Base-by-base conservation (phyloP, 2,113 vertebrate species). In the Albula glossodonta region DNA sequence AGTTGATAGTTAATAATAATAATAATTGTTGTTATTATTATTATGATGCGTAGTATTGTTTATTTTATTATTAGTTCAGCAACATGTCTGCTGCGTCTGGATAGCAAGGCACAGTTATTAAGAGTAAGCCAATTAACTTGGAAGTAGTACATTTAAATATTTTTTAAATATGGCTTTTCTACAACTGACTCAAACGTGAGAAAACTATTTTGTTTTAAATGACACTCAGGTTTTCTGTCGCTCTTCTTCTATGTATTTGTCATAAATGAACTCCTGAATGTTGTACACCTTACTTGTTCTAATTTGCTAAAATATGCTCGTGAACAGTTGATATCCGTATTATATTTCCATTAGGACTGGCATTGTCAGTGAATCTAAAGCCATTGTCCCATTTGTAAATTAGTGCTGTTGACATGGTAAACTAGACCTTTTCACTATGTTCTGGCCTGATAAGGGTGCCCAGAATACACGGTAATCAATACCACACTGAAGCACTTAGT, bases 381-480 rank as follows among this genome's bases (percentile, higher is more conserved):
- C 48, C 41, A 15, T 3, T 63, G 60, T 66, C 15, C 60, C 66
- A 31, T 83, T 83, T 5, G 82, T 22, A 11, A 57, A 70, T 15
- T 57, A 70, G 51, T 70, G 56, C 50, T 63, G 82, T 83, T 60
- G 82, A 83, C 56, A 3, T 10, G 17, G 84, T 56, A 52, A 80
- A 84, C 50, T 52, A 25, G 50, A 11, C 49, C 70, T 84, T 50
- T 49, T 15, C 50, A 52, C 48, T 63, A 84, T 77, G 77, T 51
- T 5, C 50, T 41, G 63, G 19, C 56, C 48, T 22, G 41, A 41
- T 22, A n/a, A 50, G 41, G 66, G 60, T 60, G 19, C 15, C 48
- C 49, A 50, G 13, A 63, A 83, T 41, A 22, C 31, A 15, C n/a
- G 25, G 82, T 60, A 83, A 83, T 83, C 60, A 83, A 83, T 83